A percentile compares a stretch with the other conserved stretches of the same genome.
These are phyloP conservation scores for Phataginus tetradactyla DNA, from an alignment of 2,797 vertebrate species.

Conservation along the genomic window DNA sequence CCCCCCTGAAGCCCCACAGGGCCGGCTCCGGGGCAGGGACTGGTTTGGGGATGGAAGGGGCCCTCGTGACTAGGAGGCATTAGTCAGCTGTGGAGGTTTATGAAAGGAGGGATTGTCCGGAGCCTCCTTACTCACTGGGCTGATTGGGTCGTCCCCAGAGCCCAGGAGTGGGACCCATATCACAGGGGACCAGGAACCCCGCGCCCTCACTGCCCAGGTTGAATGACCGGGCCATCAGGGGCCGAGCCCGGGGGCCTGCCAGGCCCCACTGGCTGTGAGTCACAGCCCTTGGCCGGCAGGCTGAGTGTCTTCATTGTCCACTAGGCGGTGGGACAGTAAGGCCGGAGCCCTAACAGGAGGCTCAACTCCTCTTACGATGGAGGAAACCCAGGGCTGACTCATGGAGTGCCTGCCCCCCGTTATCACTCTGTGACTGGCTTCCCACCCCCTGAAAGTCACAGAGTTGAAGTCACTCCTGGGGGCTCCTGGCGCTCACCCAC, in stretches of 20 bases:
- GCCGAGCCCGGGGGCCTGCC: neutral
- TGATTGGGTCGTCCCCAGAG: constrained; percentile 30
- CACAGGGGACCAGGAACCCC: constrained; percentile 14
- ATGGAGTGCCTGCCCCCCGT: neutral
- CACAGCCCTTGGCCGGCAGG: neutral
- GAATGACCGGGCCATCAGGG: neutral
- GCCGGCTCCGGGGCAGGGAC: neutral
- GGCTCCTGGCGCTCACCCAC: neutral
- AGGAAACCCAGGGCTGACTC: constrained; percentile 11
- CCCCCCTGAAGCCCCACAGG: neutral
- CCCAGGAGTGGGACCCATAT: constrained; percentile 33
- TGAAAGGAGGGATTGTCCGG: constrained; percentile 73
- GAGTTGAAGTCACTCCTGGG: neutral
- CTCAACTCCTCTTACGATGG: neutral
- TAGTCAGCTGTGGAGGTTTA: constrained; percentile 65
- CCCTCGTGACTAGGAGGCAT: constrained; percentile 50
- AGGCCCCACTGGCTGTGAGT: constrained; percentile 59
- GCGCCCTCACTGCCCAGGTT: constrained; percentile 30
- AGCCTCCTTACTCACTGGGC: constrained; percentile 68
- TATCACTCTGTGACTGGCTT: neutral
- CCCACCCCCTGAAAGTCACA: neutral
- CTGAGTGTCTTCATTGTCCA: constrained; percentile 73
- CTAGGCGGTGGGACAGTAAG: neutral
- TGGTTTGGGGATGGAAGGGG: constrained; percentile 35
- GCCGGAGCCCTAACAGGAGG: neutral